Percentiles rank a stretch among this genome's conserved stretches.
Conservation (phyloP, 2,888 invertebrate genomes). For the Amaurobius ferox region DNA sequence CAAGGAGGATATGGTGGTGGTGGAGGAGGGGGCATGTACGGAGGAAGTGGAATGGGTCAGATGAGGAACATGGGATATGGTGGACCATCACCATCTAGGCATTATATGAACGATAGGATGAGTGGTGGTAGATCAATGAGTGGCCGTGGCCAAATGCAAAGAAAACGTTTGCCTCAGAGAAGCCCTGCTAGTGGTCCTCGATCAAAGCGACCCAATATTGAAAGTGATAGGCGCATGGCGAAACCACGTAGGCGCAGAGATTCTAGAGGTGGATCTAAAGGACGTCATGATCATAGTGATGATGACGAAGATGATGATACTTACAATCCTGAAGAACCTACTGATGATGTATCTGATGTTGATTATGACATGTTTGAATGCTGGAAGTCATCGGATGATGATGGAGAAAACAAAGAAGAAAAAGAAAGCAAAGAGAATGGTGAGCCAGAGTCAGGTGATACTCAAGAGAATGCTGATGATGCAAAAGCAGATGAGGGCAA, state of each 20-base stretch:
- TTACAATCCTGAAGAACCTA: conserved; percentile 70
- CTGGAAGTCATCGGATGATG: conserved; percentile 62
- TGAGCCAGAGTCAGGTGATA: conserved; percentile 43
- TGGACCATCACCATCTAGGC: conserved; percentile 52
- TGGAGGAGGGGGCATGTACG: conserved; percentile 15
- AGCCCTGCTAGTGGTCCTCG: conserved; percentile 60
- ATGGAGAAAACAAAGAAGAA: conserved; percentile 27
- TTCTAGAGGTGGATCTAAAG: conserved; percentile 42
- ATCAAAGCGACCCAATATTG: conserved; percentile 58
- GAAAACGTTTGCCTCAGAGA: conserved; percentile 60
- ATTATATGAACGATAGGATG: conserved; percentile 64
- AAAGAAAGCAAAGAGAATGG: conserved; percentile 55
- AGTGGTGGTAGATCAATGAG: conserved; percentile 35
- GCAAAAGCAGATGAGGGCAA: conserved; percentile 19
- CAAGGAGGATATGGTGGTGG: conserved; percentile 58
- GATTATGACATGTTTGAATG: conserved; percentile 51
- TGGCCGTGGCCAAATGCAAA: conserved; percentile 54
- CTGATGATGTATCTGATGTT: conserved; percentile 64
- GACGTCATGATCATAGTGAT: conserved; percentile 39
- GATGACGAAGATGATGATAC: conserved; percentile 60
- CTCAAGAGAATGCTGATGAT: conserved; percentile 41
- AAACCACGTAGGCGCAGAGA: conserved; percentile 40
- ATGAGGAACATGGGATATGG: conserved; percentile 65
- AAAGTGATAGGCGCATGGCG: conserved; percentile 31
- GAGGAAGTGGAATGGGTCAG: conserved; percentile 46